Evolutionary conservation across 2,113 vertebrate species (phyloP), one percentile per base, ranked within the genome.

Genomic region (Oryzias javanicus): DNA sequence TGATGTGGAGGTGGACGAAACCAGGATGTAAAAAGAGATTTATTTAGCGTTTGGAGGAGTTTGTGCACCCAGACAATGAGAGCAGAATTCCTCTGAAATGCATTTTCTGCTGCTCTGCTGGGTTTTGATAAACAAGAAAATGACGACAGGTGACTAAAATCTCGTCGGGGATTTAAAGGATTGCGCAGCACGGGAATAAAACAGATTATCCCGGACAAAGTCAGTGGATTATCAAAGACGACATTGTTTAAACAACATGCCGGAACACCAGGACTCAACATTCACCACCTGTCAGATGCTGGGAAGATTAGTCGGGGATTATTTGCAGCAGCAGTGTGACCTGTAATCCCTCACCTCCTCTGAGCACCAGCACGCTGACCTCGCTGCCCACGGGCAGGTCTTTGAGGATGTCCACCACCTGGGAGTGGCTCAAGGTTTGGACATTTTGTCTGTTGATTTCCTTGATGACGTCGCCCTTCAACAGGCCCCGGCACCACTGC

Each of bases 361-460:
- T 81, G 3, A 98, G 90, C 79, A 99, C 94, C 45, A 98, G 94
- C 67, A 99, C 82, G 0, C 91, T 94, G 76, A 98, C 96, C 80
- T 98, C 96, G 3, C 95, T 93, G 78, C 96, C 96, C 25, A 94
- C 89, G 0, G 96, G 93, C 68, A 97, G 94, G 81, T 99, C 96
- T 85, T 99, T 99, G 58, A 99, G 94, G 58, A 99, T 96, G 89
- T 99, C 96, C 72, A 99, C 97, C 85, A 99, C 97, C 76, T 99
- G 96, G 20, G 95, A 89, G 66, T 99, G 97, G 19, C 92, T 96
- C 83, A 99, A 70, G 22, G 87, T 95, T 86, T 99, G 97, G 1
- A 99, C 95, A 0, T 98, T 97, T 86, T 96, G 95, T 7, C 94
- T 91, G 89, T 95, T 97, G 68, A 99, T 95, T 86, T 99, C 96